A percentile compares a stretch with the other conserved stretches of the same genome.
Conservation (phyloP, 2,113 vertebrate species). For the Pimephales promelas region DNA sequence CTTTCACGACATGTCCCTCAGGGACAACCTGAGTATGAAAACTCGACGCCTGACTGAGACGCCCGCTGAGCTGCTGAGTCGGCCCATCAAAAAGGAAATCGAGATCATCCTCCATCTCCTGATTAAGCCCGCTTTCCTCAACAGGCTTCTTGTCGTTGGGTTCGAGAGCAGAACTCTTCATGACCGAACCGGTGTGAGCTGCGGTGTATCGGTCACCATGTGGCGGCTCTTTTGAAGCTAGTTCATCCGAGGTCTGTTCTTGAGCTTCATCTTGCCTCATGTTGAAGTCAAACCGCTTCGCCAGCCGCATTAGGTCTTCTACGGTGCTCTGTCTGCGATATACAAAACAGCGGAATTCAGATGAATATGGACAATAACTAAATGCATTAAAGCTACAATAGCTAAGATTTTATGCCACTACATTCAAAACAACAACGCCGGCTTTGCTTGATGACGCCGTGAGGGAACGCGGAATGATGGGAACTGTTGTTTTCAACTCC, state of each 20-base stretch:
- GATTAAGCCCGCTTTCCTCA: constrained; percentile 50
- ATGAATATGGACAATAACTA: background rate
- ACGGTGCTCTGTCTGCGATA: constrained; percentile 72
- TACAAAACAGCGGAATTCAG: background rate
- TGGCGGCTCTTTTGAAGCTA: background rate
- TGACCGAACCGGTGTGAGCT: background rate
- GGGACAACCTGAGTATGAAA: constrained; percentile 28
- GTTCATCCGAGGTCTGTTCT: background rate
- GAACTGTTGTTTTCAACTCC: too few relatives aligned
- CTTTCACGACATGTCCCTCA: constrained; percentile 10
- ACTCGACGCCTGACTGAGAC: constrained; percentile 73
- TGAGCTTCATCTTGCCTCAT: constrained; percentile 70
- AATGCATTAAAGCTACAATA: too few relatives aligned
- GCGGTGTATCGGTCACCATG: background rate
- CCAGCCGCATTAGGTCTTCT: constrained; percentile 88
- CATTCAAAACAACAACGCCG: too few relatives aligned
- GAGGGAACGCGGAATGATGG: too few relatives aligned
- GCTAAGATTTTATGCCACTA: too few relatives aligned
- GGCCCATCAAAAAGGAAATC: constrained; percentile 85
- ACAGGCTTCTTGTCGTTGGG: background rate
- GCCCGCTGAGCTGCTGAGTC: constrained; percentile 79
- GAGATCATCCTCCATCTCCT: constrained; percentile 75
- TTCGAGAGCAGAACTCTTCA: background rate
- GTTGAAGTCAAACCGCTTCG: constrained; percentile 90
- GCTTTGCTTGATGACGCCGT: too few relatives aligned